phyloP scores from a whole-genome alignment of 2,888 invertebrate species.

The Mystacides longicornis region DNA sequence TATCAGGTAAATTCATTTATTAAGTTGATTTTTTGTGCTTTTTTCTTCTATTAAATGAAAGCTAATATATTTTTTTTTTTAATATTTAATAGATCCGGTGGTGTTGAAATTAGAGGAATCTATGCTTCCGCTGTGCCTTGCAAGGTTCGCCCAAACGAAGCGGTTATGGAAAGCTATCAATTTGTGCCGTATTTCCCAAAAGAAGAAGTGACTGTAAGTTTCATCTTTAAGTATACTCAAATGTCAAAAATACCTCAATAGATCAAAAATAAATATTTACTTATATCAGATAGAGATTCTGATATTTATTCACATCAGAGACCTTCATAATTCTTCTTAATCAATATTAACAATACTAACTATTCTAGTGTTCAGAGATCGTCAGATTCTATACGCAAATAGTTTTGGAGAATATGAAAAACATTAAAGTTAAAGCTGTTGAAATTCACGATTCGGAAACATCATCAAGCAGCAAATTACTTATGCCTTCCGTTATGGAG shows the following conservation, averaged over 20 bases:
- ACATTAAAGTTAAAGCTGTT: conserved; percentile 53
- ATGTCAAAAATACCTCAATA: too few relatives aligned
- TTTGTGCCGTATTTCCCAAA: conserved; percentile 59
- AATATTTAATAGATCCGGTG: conserved; percentile 52
- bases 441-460: conserved; percentile 49
- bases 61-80: neutral
- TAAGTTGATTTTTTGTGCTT: neutral
- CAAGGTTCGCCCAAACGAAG: conserved; percentile 60
- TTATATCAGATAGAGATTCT: too few relatives aligned
- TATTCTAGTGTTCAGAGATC: conserved; percentile 42
- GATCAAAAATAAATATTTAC: too few relatives aligned
- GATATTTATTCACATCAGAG: too few relatives aligned
- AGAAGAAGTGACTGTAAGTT: conserved; percentile 37
- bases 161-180: conserved; percentile 67
- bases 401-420: conserved; percentile 61
- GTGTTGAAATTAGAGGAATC: conserved; percentile 69
- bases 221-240: too few relatives aligned
- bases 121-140: conserved; percentile 69
- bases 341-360: too few relatives aligned
- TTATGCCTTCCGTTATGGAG: conserved; percentile 50
- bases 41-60: neutral
- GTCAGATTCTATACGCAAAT: conserved; percentile 60
- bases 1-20: conserved; percentile 34
- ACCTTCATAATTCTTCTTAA: too few relatives aligned
- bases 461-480: conserved; percentile 41